Conservation (phyloP, 2,113 vertebrate genomes). For the Tragelaphus strepsiceros region DNA sequence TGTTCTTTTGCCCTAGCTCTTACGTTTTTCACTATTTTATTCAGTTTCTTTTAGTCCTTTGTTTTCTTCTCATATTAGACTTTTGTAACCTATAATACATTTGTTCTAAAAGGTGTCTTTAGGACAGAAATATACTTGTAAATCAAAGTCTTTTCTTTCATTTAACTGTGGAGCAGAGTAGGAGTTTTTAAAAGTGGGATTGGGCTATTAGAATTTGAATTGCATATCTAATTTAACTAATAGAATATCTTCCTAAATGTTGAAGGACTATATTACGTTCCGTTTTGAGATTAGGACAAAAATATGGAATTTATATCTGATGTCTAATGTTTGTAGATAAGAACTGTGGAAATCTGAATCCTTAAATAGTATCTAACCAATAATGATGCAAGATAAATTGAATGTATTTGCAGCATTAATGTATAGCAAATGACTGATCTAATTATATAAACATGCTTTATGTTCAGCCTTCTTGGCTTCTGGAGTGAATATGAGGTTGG, state of each 20-base stretch:
- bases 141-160: conserved; percentile 8
- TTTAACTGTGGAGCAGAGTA: neutral
- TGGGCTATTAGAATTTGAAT: neutral
- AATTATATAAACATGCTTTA: neutral
- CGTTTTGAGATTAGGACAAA: neutral
- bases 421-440: neutral
- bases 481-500: neutral
- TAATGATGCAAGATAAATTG: neutral
- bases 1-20: neutral
- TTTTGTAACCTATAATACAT: neutral
- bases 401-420: neutral
- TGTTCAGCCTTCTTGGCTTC: neutral
- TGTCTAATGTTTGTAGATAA: neutral
- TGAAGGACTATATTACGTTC: neutral
- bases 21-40: neutral
- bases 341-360: neutral
- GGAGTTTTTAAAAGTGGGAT: neutral
- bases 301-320: neutral
- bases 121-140: neutral
- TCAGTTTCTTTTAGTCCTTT: neutral
- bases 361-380: neutral
- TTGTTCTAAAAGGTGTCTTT: neutral
- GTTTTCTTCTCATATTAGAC: neutral
- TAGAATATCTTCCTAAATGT: neutral
- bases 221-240: neutral